Evolutionary conservation across 2,113 vertebrate species (phyloP), one percentile per base, ranked within the genome.

Genomic region (Notothenia coriiceps): DNA sequence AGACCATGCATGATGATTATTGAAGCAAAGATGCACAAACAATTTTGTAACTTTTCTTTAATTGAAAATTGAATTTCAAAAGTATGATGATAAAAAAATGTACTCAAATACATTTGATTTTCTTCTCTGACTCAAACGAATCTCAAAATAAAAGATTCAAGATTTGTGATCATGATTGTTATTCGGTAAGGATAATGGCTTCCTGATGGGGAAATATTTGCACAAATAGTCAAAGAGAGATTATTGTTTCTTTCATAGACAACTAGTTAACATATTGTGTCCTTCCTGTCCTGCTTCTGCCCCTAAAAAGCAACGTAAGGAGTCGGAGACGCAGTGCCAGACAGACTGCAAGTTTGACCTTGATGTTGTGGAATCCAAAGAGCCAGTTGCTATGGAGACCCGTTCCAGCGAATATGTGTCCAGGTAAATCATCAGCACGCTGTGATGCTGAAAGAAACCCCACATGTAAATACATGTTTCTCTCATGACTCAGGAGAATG

Each of bases 281-380:
- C 10, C 15, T 15, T 18, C 2, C 4, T 44, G 40, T 66, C 43
- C 33, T 62, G 33, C n/a, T 57, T 43, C 56, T 80, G 47, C 74
- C 74, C 54, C 40, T 73, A 57, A 47, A 40, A 77, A 99, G 98
- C 97, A 98, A 91, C 92, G 97, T 55, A 98, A 98, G 77, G 98
- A 99, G 86, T 99, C 97, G 0, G 98, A 99, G 95, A 98, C 97
- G 0, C 97, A 99, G 88, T 99, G 97, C 93, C 98, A 99, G 93
- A 99, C 97, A 2, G 97, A 99, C 86, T 94, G 70, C 88, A 99
- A 98, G 91, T 98, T 96, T 29, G 97, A 99, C 83, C 86, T 95
- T 55, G 92, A 94, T 43, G 77, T 91, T 13, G 44, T 94, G 9
- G 96, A 97, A n/a, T 56, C 92, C 87, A 96, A 94, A 88, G 97